Conservation (phyloP, 2,888 invertebrate species). For the Sphaerophoria rueppellii region DNA sequence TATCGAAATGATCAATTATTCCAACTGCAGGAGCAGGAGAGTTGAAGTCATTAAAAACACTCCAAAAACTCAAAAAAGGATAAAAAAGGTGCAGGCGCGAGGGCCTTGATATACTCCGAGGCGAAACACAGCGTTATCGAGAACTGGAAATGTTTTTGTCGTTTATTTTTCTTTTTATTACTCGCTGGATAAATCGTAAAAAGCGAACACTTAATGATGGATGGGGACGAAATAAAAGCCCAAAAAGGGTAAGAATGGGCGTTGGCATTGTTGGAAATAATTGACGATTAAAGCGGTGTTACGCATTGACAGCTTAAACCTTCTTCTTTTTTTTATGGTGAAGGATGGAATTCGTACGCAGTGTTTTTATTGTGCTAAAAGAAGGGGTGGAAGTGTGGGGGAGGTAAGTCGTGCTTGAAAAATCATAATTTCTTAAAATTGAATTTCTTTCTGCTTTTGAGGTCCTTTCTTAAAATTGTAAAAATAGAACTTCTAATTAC, state of each 20-base stretch:
- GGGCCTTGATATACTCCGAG: conserved; percentile 25
- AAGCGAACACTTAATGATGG: conserved; percentile 32
- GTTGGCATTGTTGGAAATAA: conserved; percentile 54
- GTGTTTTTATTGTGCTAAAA: not conserved
- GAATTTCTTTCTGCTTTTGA: conserved; percentile 39
- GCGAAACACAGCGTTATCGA: conserved; percentile 65
- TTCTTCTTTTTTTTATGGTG: not conserved
- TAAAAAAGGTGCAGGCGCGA: not conserved
- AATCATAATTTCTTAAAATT: conserved; percentile 63
- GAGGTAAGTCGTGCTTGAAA: conserved; percentile 17
- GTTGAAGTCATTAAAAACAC: conserved; percentile 64
- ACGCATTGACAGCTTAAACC: conserved; percentile 56
- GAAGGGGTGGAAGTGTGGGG: not conserved
- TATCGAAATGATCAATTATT: conserved; percentile 69
- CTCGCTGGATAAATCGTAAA: conserved; percentile 39
- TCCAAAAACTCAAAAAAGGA: not conserved
- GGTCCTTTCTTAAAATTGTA: not conserved
- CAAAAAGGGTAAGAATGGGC: conserved; percentile 21
- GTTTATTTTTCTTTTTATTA: conserved; percentile 48
- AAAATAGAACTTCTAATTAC: conserved; percentile 16
- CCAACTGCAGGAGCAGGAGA: conserved; percentile 57
- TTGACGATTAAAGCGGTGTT: conserved; percentile 58
- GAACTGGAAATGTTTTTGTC: conserved; percentile 53
- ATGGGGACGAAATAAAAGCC: conserved; percentile 28
- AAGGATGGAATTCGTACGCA: conserved; percentile 18